These are phyloP conservation scores for Paracyclopina nana DNA, from an alignment of 1,140 invertebrate genomes.

Conservation along the genomic window DNA sequence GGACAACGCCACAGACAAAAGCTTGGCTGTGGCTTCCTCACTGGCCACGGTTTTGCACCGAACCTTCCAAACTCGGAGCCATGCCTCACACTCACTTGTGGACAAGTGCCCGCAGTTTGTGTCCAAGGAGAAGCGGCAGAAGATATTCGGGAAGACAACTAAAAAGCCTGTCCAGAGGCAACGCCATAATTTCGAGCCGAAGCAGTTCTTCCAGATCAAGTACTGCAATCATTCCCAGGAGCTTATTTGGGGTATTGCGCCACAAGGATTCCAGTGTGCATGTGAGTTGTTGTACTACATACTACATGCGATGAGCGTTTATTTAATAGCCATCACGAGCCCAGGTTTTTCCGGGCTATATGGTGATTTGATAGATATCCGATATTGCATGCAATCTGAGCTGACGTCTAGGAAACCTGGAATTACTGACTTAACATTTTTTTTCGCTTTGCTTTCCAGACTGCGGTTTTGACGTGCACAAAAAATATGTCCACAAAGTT, in stretches of 20 bases:
- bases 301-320: too few relatives aligned
- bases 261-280: constrained; percentile 76
- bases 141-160: constrained; percentile 42
- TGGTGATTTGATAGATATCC: too few relatives aligned
- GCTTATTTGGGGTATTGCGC: constrained; percentile 78
- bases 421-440: too few relatives aligned
- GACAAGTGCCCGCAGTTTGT: constrained; percentile 55
- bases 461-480: constrained; percentile 1
- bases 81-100: constrained; percentile 30
- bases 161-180: constrained; percentile 39
- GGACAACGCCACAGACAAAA: constrained; percentile 41
- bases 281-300: constrained; percentile 33
- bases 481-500: neutral
- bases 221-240: constrained; percentile 80
- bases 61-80: constrained; percentile 41
- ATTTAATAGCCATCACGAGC: too few relatives aligned
- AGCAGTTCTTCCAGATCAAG: constrained; percentile 69
- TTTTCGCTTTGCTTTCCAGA: neutral
- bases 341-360: too few relatives aligned
- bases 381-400: too few relatives aligned
- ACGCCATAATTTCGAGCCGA: constrained; percentile 70
- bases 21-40: constrained; percentile 48
- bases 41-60: constrained; percentile 54
- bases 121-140: constrained; percentile 50
- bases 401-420: too few relatives aligned